phyloP scores from a whole-genome alignment of 2,113 vertebrate genomes.

The Callocephalon fimbriatum region DNA sequence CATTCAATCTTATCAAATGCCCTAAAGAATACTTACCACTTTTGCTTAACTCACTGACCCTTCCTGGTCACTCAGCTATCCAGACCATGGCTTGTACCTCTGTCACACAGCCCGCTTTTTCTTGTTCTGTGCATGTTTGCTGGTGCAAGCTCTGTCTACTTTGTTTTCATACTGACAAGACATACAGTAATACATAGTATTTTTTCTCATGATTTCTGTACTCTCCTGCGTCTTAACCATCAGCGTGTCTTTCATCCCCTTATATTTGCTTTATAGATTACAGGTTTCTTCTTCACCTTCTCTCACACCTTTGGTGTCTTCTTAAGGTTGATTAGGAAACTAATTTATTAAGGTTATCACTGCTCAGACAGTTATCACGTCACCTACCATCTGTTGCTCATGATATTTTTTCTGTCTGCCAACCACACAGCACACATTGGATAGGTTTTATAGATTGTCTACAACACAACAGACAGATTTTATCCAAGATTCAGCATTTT shows the following conservation, averaged over 20 bases:
- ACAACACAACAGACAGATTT: neutral
- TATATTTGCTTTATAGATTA: neutral
- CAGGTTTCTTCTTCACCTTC: neutral
- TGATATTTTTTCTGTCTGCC: neutral
- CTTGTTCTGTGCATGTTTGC: neutral
- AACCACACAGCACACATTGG: neutral
- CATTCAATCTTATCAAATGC: neutral
- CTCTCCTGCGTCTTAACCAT: neutral
- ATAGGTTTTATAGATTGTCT: neutral
- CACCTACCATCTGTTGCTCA: conserved; percentile 22
- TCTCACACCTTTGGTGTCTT: neutral
- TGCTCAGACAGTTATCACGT: neutral
- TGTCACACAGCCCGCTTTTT: neutral
- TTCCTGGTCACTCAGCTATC: neutral
- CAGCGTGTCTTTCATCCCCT: neutral
- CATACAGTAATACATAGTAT: neutral
- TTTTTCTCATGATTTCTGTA: conserved; percentile 12
- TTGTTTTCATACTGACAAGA: neutral
- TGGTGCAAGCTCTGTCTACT: neutral
- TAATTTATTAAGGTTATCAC: neutral
- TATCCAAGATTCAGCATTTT: neutral
- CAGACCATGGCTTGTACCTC: neutral
- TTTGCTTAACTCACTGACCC: neutral
- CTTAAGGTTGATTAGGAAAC: conserved; percentile 34
- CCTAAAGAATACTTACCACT: neutral